Conservation (phyloP, 2,797 vertebrate genomes). For the Malurus leucopterus region DNA sequence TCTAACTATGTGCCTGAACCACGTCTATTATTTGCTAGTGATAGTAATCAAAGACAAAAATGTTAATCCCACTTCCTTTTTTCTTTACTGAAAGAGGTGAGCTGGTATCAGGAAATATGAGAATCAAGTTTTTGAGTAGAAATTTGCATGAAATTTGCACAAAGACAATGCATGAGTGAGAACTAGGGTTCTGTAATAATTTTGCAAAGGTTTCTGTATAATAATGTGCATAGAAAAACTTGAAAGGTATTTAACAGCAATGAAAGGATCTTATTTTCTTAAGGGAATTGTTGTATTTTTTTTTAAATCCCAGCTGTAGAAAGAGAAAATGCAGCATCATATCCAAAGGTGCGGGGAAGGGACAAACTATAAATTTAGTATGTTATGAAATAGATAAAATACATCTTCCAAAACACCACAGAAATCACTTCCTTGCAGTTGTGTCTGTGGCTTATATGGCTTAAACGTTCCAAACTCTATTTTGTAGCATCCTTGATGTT, state of each 20-base stretch:
- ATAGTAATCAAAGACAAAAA: background rate
- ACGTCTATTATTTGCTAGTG: background rate
- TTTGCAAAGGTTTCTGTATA: background rate
- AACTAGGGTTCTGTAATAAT: background rate
- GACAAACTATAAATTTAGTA: background rate
- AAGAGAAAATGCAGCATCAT: background rate
- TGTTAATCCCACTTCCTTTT: background rate
- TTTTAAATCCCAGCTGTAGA: background rate
- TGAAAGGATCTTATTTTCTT: background rate
- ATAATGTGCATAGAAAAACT: background rate
- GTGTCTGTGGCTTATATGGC: background rate
- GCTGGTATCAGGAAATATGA: background rate
- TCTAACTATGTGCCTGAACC: background rate
- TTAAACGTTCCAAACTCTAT: conserved; percentile 5
- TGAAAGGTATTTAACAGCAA: background rate
- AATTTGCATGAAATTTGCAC: background rate
- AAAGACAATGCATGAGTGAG: background rate
- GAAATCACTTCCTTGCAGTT: conserved; percentile 18
- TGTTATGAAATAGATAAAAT: conserved; percentile 8
- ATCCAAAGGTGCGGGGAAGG: background rate
- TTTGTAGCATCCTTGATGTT: conserved; percentile 29
- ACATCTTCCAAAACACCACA: background rate
- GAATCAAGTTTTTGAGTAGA: background rate
- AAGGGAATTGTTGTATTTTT: background rate
- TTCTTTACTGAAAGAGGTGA: background rate